Evolutionary conservation across 2,797 vertebrate species (phyloP).

Genomic region (Masticophis lateralis): DNA sequence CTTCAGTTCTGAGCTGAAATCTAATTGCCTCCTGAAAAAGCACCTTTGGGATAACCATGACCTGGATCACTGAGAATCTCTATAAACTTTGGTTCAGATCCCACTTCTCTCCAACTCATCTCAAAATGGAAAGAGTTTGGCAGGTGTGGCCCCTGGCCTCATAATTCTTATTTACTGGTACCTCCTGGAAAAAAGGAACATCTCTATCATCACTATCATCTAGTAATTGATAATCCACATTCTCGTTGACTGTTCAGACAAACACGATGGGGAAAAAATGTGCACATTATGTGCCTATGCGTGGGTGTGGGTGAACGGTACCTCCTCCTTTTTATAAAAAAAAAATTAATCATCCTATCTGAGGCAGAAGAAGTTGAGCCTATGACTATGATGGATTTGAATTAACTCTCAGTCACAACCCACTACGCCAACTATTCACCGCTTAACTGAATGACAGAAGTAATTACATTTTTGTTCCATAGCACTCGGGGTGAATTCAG

Average conservation of each 20-base stretch:
- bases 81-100: background rate
- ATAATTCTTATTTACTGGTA: background rate
- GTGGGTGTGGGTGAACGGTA: background rate
- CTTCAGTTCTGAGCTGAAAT: background rate
- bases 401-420: background rate
- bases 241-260: background rate
- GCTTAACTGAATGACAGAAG: background rate
- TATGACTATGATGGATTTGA: background rate
- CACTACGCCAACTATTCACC: rapidly evolving
- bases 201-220: background rate
- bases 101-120: background rate
- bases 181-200: background rate
- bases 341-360: background rate
- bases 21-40: background rate
- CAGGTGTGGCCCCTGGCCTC: background rate
- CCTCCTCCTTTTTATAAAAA: background rate
- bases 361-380: background rate
- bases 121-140: background rate
- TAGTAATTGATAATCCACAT: background rate
- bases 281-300: background rate
- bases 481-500: background rate
- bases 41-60: background rate
- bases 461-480: background rate
- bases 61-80: background rate
- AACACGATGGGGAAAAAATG: background rate